Evolutionary conservation across 2,888 invertebrate genomes (phyloP), one percentile per base, ranked within the genome.

Genomic region (Myopa tessellatipennis): DNA sequence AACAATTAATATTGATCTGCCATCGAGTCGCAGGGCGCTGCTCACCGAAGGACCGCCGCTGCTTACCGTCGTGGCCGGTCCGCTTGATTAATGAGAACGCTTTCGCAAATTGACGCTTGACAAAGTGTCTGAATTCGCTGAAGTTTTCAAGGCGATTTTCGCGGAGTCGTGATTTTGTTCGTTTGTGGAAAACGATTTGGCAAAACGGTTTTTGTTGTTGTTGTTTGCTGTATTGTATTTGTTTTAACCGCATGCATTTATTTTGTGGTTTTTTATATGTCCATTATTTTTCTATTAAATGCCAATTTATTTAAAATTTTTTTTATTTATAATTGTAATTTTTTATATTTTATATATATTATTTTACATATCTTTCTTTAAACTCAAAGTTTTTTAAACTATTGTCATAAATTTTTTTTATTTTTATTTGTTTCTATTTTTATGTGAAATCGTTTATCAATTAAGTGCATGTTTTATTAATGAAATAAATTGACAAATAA

Each of bases 71-170:
- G 16, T 55, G 55, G 16, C 3, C 55, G 12, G 26, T 26, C 18
- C 50, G 68, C 69, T 52, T 69, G 69, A 69, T 69, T 69, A 45
- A 69, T 70, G 70, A 14, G 10, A 34, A 16, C 14, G 34, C 55
- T 55, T 70, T 18, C 3, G 3, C 7, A 55, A 55, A 50, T 55
- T 70, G 70, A 70, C 69, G 16, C 18, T 70, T 70, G 50, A 52
- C 52, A 70, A 70, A 70, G 26, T 52, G 50, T 52, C 34, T 26
- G 52, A 36, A 65, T 52, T 52, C 52, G 14, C 5, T 70, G 52
- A 5, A 70, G 26, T 65, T 65, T 65, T 65, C 38, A 36, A 65
- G 38, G 65, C 38, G 38, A 38, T 6, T 38, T 65, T 65, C 65
- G 65, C 3, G 65, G 2, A 18, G 26, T 26, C 14, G 52, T 12